These are phyloP conservation scores for Bellardia pandia DNA, from an alignment of 2,888 invertebrate genomes.

Conservation along the genomic window DNA sequence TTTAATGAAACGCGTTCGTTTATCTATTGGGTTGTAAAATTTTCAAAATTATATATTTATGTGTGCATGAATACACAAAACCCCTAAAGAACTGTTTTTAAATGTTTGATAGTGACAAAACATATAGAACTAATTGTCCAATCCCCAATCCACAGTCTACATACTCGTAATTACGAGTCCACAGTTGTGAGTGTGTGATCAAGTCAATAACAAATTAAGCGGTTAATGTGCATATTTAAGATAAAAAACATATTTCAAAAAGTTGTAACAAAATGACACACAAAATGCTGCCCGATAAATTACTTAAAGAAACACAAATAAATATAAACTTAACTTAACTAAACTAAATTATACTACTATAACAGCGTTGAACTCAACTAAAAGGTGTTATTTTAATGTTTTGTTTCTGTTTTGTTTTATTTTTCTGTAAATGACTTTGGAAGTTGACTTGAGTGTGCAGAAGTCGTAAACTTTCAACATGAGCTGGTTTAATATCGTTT, in stretches of 20 bases:
- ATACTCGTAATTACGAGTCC: background rate
- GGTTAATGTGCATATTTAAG: conserved; percentile 79
- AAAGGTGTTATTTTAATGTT: conserved; percentile 65
- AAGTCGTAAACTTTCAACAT: conserved; percentile 24
- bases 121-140: background rate
- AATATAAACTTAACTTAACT: conserved; percentile 17
- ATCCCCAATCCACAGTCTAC: background rate
- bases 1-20: conserved; percentile 26
- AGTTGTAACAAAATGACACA: conserved; percentile 18
- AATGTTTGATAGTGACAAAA: conserved; percentile 33
- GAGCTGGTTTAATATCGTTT: conserved; percentile 23
- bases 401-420: conserved; percentile 22
- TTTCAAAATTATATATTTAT: conserved; percentile 19
- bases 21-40: conserved; percentile 35
- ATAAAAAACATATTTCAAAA: conserved; percentile 73
- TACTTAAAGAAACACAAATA: conserved; percentile 31
- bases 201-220: conserved; percentile 78
- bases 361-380: background rate
- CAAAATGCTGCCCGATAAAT: conserved; percentile 21
- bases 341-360: background rate
- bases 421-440: background rate
- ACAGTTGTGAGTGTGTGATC: conserved; percentile 40
- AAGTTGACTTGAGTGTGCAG: background rate
- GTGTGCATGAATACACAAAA: background rate
- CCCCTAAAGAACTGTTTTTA: conserved; percentile 7